Percentiles rank a stretch among this genome's conserved stretches.
Conservation (phyloP, 1,140 invertebrate species). For the Brachionus koreanus region DNA sequence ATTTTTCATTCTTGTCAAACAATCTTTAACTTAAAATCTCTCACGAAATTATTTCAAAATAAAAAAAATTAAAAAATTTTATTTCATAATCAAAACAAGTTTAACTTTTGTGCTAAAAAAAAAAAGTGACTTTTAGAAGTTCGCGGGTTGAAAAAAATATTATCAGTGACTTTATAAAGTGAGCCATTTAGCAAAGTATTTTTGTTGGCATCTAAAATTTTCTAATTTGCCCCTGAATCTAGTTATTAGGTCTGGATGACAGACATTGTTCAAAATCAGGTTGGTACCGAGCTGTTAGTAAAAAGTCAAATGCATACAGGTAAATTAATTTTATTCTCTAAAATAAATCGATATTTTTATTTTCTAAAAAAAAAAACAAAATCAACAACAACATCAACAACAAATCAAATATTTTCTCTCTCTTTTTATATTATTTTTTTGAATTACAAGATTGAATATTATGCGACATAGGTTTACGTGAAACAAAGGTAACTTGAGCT, state of each 20-base stretch:
- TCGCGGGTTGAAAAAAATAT: no score
- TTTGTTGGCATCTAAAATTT: no score
- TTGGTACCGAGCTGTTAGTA: neutral
- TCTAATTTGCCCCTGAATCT: neutral
- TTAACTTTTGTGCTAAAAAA: no score
- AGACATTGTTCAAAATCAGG: neutral
- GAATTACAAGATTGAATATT: constrained; percentile 2
- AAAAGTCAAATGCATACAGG: constrained; percentile 17
- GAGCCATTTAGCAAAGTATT: no score
- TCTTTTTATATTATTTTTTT: neutral
- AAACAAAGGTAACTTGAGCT: constrained; percentile 23
- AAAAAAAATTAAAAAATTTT: no score
- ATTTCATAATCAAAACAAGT: no score
- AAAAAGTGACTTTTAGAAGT: no score
- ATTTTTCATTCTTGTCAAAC: no score
- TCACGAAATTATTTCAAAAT: no score
- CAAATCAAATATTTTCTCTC: neutral
- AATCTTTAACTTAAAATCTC: no score
- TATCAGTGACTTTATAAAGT: no score
- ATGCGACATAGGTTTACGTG: constrained; percentile 28
- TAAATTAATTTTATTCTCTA: neutral
- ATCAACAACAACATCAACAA: neutral
- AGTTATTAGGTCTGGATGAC: neutral
- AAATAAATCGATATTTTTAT: constrained; percentile 24
- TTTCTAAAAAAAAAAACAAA: neutral